Evolutionary conservation across 2,113 vertebrate genomes (phyloP).

Genomic region (Oriolus oriolus): DNA sequence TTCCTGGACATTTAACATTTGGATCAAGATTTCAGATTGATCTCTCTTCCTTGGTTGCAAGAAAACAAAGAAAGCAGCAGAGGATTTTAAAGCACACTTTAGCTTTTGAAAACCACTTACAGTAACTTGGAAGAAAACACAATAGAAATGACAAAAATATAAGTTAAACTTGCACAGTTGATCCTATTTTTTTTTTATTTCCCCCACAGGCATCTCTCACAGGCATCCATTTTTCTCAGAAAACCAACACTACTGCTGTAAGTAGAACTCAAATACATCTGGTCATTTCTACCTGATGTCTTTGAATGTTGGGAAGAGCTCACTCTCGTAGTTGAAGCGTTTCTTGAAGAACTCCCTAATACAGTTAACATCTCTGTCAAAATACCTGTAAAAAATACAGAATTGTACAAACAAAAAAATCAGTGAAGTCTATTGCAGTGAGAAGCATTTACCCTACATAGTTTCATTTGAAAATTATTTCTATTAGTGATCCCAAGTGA

Average conservation of each 20-base stretch:
- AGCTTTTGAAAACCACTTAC: background rate
- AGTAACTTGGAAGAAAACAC: background rate
- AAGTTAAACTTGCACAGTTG: background rate
- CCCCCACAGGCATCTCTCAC: background rate
- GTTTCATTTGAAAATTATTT: background rate
- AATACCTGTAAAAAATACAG: conserved; percentile 80
- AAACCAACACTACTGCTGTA: background rate
- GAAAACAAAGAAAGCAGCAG: background rate
- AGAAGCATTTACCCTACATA: background rate
- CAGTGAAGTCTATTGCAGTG: background rate
- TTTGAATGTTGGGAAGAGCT: conserved; percentile 88
- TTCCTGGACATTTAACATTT: background rate
- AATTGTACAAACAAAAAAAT: background rate
- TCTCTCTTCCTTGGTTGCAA: background rate
- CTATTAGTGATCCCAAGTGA: background rate
- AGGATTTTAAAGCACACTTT: background rate
- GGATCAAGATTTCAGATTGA: background rate
- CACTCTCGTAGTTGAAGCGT: conserved; percentile 89
- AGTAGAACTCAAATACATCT: background rate
- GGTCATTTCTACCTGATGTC: conserved; percentile 81
- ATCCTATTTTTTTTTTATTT: background rate
- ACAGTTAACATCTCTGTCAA: conserved; percentile 95
- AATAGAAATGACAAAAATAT: background rate
- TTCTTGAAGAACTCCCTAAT: conserved; percentile 90
- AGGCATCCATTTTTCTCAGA: background rate